Conservation (phyloP, 2,888 invertebrate genomes). For the Drosophila sordidapex region DNA sequence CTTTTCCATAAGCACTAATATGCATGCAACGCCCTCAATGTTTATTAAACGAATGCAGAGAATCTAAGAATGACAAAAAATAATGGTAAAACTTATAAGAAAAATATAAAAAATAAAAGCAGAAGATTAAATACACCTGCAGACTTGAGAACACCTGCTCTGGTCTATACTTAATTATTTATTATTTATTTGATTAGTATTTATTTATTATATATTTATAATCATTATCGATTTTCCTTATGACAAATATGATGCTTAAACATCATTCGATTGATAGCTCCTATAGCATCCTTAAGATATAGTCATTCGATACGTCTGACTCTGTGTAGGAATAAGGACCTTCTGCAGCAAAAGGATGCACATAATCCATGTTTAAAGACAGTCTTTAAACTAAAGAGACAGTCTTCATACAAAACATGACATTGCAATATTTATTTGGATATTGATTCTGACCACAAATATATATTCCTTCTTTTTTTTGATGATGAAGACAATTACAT, state of each 20-base stretch:
- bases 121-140: background rate
- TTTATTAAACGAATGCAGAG: background rate
- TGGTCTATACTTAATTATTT: background rate
- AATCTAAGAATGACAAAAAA: background rate
- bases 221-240: background rate
- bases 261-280: background rate
- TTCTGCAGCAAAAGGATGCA: background rate
- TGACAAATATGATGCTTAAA: accelerated
- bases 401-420: background rate
- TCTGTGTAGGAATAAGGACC: background rate
- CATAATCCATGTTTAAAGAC: background rate
- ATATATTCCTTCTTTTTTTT: background rate
- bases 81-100: background rate
- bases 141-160: background rate
- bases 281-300: background rate
- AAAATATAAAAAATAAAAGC: background rate
- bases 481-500: background rate
- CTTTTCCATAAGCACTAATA: slow-evolving; percentile 6
- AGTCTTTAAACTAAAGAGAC: background rate
- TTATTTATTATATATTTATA: no score
- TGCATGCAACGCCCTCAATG: background rate
- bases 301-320: accelerated
- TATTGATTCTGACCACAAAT: background rate
- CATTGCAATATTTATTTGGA: background rate
- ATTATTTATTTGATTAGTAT: background rate